Evolutionary conservation across 2,888 invertebrate species (phyloP).

Genomic region (Latrodectus hesperus): DNA sequence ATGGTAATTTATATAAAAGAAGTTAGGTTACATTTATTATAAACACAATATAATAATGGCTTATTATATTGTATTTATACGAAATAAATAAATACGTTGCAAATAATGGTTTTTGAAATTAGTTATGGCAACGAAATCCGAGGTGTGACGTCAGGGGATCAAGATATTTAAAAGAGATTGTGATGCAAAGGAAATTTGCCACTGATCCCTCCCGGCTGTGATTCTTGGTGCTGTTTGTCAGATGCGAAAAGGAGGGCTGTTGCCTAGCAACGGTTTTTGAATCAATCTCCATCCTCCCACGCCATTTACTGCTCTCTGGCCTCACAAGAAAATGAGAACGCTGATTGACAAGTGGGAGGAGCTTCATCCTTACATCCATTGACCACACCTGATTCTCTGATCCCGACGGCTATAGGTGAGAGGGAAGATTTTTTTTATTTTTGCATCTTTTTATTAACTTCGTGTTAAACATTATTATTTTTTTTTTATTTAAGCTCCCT

Average conservation of each 20-base stretch:
- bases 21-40: no score
- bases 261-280: slow-evolving; percentile 63
- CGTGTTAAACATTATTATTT: not conserved
- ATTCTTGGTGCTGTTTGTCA: slow-evolving; percentile 59
- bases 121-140: no score
- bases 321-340: slow-evolving; percentile 63
- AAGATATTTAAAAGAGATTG: no score
- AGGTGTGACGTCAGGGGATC: no score
- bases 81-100: no score
- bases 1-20: no score
- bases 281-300: slow-evolving; percentile 66
- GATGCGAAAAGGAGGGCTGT: slow-evolving; percentile 45
- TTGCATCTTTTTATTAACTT: not conserved
- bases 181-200: slow-evolving; percentile 32
- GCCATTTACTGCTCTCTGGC: slow-evolving; percentile 61
- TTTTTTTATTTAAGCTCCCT: no score
- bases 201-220: slow-evolving; percentile 29
- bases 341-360: slow-evolving; percentile 63
- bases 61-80: no score
- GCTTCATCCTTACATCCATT: slow-evolving; percentile 37
- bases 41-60: no score
- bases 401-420: slow-evolving; percentile 44
- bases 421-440: slow-evolving; percentile 10
- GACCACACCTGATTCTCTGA: slow-evolving; percentile 58
- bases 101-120: no score